phyloP scores from a whole-genome alignment of 2,113 vertebrate species.

The Merops nubicus region DNA sequence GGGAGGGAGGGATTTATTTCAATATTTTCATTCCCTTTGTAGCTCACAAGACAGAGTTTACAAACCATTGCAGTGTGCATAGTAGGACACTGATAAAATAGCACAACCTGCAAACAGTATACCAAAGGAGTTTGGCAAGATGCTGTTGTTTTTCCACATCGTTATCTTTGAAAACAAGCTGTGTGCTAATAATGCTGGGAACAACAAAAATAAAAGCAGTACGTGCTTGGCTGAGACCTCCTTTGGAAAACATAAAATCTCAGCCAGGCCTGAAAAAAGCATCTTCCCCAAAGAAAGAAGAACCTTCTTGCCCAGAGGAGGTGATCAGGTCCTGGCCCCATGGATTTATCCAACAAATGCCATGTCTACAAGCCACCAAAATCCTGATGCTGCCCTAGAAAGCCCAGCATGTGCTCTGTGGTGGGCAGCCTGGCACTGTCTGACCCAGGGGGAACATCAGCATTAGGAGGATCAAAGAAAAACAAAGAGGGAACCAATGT shows the following conservation, averaged over 20 bases:
- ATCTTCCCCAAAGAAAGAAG: neutral
- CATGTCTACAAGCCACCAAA: neutral
- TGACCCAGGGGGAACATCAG: neutral
- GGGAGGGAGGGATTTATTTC: neutral
- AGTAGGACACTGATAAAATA: neutral
- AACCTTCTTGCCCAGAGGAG: neutral
- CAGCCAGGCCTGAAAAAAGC: neutral
- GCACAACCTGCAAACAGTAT: neutral
- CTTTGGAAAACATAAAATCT: neutral
- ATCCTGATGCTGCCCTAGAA: neutral
- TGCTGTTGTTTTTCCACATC: constrained; percentile 30
- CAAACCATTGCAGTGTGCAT: neutral
- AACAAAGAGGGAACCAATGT: neutral
- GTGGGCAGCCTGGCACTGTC: neutral
- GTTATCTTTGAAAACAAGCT: constrained; percentile 63
- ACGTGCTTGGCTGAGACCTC: neutral
- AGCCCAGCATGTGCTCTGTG: neutral
- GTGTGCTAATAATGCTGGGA: constrained; percentile 1
- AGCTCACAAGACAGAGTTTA: neutral
- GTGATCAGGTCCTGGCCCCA: neutral
- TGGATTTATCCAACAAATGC: neutral
- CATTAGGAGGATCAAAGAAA: neutral
- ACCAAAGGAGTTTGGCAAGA: neutral
- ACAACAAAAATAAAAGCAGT: constrained; percentile 7
- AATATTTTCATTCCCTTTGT: constrained; percentile 1